phyloP scores from a whole-genome alignment of 2,888 invertebrate species.

The Acanthoscelides obtectus region DNA sequence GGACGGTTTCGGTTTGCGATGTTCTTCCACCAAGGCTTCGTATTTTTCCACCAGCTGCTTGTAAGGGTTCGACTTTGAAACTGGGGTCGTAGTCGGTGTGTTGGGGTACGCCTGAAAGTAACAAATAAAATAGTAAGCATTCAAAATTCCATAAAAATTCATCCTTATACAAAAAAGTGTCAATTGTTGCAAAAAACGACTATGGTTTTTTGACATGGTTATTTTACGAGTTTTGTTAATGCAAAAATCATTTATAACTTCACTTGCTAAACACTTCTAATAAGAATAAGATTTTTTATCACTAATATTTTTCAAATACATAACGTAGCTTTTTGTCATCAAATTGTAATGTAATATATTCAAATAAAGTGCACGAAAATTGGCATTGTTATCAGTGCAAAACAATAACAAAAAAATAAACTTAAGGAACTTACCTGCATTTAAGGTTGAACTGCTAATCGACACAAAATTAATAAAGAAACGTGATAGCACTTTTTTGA shows the following conservation, averaged over 20 bases:
- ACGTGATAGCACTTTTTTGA: not conserved
- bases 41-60: constrained; percentile 80
- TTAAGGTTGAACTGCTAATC: not conserved
- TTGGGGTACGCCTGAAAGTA: constrained; percentile 18
- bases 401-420: not conserved
- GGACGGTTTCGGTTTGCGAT: constrained; percentile 56
- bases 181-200: no score
- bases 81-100: constrained; percentile 15
- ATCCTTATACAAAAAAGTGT: no score
- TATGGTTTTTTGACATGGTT: no score
- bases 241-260: no score
- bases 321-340: not conserved
- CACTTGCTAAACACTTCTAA: no score
- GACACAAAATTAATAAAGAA: not conserved
- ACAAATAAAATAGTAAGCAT: no score
- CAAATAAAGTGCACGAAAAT: not conserved
- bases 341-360: not conserved
- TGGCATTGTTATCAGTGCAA: not conserved
- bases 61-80: constrained; percentile 57
- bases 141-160: no score
- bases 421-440: not conserved
- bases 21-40: constrained; percentile 75
- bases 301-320: not conserved
- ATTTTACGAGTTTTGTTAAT: no score
- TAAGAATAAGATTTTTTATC: no score